Conservation (phyloP, 2,797 vertebrate species). For the Emydoidea blandingii region DNA sequence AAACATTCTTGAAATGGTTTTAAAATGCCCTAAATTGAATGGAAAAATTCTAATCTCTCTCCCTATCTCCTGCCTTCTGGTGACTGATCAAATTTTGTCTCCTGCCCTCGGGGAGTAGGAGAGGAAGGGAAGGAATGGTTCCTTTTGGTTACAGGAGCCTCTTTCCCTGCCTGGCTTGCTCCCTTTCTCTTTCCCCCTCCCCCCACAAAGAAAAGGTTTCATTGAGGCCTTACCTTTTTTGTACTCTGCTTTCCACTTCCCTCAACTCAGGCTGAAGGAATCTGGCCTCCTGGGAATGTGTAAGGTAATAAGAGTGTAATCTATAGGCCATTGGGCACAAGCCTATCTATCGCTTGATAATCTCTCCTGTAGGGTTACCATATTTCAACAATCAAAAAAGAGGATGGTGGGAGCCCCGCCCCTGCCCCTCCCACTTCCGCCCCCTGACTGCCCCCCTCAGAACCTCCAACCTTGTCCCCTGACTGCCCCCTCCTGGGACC, state of each 20-base stretch:
- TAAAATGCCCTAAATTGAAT: neutral
- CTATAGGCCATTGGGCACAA: neutral
- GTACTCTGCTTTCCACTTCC: neutral
- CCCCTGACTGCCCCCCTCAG: no score
- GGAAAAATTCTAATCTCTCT: neutral
- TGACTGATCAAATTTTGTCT: neutral
- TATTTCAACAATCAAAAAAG: no score
- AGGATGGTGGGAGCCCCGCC: no score
- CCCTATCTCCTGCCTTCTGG: neutral
- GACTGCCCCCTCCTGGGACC: no score
- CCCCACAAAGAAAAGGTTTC: neutral
- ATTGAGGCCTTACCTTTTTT: neutral
- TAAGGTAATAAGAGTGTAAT: neutral
- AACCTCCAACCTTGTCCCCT: no score
- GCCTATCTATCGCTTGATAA: neutral
- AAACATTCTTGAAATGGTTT: neutral
- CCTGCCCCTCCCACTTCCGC: no score
- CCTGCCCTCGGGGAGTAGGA: neutral
- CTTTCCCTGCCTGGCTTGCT: neutral
- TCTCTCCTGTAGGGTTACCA: neutral
- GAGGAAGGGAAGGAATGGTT: neutral
- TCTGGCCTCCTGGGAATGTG: fast-evolving
- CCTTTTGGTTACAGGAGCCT: neutral
- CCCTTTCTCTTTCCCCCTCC: neutral
- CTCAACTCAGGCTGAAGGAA: neutral